Conservation (phyloP, 1,140 invertebrate genomes). For the Homalodisca vitripennis region DNA sequence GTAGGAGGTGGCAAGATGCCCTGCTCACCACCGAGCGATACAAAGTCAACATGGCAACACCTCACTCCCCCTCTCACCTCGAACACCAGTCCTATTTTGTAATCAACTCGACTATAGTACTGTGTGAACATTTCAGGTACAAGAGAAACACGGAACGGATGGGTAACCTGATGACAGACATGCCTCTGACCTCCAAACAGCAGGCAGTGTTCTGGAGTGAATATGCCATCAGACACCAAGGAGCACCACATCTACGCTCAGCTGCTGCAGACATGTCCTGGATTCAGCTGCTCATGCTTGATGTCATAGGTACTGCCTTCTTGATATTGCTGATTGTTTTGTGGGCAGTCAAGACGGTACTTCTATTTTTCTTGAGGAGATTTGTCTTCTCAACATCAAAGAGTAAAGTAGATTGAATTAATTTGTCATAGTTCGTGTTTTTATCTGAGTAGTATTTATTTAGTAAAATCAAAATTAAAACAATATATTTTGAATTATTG, state of each 20-base stretch:
- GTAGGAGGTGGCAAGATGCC: no score
- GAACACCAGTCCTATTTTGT: no score
- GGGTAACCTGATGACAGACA: slow-evolving; percentile 50
- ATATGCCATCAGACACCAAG: slow-evolving; percentile 53
- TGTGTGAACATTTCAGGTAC: slow-evolving; percentile 22
- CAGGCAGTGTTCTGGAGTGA: slow-evolving; percentile 62
- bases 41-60: no score
- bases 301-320: slow-evolving; percentile 46
- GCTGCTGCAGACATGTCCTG: slow-evolving; percentile 46
- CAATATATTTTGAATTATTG: no score
- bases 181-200: slow-evolving; percentile 53
- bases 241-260: slow-evolving; percentile 49
- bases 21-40: no score
- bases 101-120: no score
- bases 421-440: not conserved
- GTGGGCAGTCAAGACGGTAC: not conserved
- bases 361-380: not conserved
- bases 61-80: no score
- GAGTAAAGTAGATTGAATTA: not conserved
- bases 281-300: slow-evolving; percentile 61
- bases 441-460: not conserved
- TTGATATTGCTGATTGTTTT: not conserved
- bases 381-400: not conserved
- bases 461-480: not conserved
- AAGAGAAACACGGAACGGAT: not conserved